Base-by-base conservation (phyloP, 2,888 invertebrate genomes). In the Polydrusus tereticollis region DNA sequence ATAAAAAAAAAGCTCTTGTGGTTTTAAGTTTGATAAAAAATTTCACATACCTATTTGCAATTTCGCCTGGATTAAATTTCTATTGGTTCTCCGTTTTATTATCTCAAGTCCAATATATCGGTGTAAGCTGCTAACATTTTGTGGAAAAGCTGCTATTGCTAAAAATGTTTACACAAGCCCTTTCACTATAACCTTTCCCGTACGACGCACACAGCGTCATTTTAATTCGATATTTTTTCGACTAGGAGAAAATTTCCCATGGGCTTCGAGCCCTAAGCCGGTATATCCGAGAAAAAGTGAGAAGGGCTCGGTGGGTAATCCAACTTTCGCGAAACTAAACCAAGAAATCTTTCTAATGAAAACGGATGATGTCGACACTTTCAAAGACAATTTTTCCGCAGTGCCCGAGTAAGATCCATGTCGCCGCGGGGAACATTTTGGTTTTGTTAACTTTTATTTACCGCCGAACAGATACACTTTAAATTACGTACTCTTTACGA, bases 331-430 rank as follows among this genome's bases (percentile, higher is more conserved):
- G 75, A 78, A 80, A 79, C 76, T 78, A 74, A 78, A 79, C 77
- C 79, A 75, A 80, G 76, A 78, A 80, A 80, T 80, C 78, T 80
- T 78, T 79, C 78, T 81, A 81, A 81, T 81, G 81, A 81, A 80
- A 81, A 81, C 80, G 81, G 81, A 81, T 81, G 80, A 77, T 73
- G 75, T 75, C 77, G 78, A 75, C 78, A 77, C 77, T 78, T 75
- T 75, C 77, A 78, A 79, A 81, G 79, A 80, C 80, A 81, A 80
- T 81, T 80, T 80, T 78, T 78, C 78, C 74, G 7, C 16, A 74
- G 76, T 33, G 58, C 20, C 23, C 60, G 60, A 60, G 43, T 41
- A 60, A 43, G 52, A 60, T 60, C 43, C 60, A 43, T 60, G 60
- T 26, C 12, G 38, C 60, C 43, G 10, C 26, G 7, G 43, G 60